Evolutionary conservation across 2,888 invertebrate genomes (phyloP), one percentile per base, ranked within the genome.

Genomic region (Epicampocera succincta): DNA sequence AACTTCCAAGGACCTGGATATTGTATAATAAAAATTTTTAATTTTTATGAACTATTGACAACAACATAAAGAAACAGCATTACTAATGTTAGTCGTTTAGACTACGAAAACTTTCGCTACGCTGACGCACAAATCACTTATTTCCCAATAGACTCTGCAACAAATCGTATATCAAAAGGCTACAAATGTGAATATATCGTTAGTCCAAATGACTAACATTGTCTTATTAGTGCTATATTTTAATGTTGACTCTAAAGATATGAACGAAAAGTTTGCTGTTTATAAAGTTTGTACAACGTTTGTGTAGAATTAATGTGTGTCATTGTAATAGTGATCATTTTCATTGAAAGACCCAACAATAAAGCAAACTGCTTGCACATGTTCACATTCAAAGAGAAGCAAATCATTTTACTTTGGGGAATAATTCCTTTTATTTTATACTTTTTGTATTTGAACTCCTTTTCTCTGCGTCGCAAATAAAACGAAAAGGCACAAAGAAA

Each of bases 371-470:
- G 9, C 25, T 56, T 68, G 29, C 40, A 11, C 9, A 40, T 13
- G 15, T 25, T 40, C 3, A n/a, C 5, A 50, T 33, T 17, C 40
- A 13, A 63, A 63, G n/a, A 29, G 25, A 58, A 65, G 17, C 17
- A 33, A 19, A 63, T 33, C 11, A 73, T 63, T 73, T 19, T 38
- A 46, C 73, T n/a, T 46, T 15, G 1, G 63, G 63, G 73, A 73
- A 54, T 73, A 25, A 60, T 42, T 21, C n/a, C 15, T 15, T n/a
- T 42, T 15, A 25, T 56, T 19, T 46, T 33, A 11, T 21, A 6
- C 13, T 42, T 5, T n/a, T 13, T 25, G 6, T 42, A 5, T 33
- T 17, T 44, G 5, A 17, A 19, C 6, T 13, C 15, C 19, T 19
- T 38, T 68, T 33, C 13, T 13, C 19, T 65, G 21, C 13, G 25